Conservation (phyloP, 2,888 invertebrate species). For the Polyommatus icarus region DNA sequence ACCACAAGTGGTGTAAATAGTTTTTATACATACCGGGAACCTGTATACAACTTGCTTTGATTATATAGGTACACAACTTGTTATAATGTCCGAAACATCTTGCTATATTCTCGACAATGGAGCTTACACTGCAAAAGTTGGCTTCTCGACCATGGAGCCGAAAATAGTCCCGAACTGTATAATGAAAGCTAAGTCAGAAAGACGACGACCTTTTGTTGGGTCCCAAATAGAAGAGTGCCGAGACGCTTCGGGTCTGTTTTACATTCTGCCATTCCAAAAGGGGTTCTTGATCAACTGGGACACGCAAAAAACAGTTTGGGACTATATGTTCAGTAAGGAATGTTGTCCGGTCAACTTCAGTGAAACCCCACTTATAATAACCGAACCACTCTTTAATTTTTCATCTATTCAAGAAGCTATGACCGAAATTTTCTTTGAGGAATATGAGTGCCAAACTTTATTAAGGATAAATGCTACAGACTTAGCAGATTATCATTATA, state of each 20-base stretch:
- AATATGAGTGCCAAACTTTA: conserved; percentile 94
- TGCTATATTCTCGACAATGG: conserved; percentile 92
- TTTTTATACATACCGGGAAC: conserved; percentile 38
- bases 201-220: conserved; percentile 95
- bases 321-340: conserved; percentile 94
- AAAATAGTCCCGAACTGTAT: conserved; percentile 95
- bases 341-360: conserved; percentile 88
- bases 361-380: conserved; percentile 91
- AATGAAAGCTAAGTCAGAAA: conserved; percentile 98
- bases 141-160: conserved; percentile 86
- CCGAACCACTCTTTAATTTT: conserved; percentile 97
- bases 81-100: conserved; percentile 64
- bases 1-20: background rate
- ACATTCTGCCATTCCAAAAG: conserved; percentile 95
- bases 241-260: conserved; percentile 96
- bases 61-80: background rate
- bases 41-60: conserved; percentile 24
- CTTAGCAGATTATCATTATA: conserved; percentile 86
- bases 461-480: conserved; percentile 90
- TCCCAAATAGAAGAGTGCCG: conserved; percentile 96
- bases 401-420: conserved; percentile 94
- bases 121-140: conserved; percentile 91
- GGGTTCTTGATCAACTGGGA: conserved; percentile 98
- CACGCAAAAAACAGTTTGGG: conserved; percentile 97
- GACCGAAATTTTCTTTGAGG: conserved; percentile 98